Evolutionary conservation across 1,140 invertebrate genomes (phyloP).

Genomic region (Eriocheir sinensis): DNA sequence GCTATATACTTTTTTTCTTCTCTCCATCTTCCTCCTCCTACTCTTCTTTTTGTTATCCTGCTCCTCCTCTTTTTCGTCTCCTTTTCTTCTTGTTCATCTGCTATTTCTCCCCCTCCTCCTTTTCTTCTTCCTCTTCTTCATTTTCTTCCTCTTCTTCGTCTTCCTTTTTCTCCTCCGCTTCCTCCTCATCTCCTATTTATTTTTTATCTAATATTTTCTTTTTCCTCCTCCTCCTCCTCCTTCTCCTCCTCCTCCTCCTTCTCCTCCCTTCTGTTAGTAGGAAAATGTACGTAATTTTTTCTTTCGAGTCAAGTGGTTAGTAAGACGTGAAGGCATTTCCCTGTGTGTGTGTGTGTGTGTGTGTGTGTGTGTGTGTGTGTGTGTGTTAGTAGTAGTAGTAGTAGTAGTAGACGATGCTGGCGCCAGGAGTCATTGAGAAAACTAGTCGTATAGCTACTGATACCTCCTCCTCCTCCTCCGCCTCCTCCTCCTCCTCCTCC

Average conservation of each 20-base stretch:
- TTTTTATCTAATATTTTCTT: too few relatives aligned
- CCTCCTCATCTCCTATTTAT: too few relatives aligned
- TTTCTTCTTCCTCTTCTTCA: neutral
- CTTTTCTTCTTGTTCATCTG: too few relatives aligned
- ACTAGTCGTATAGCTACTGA: neutral
- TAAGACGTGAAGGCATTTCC: neutral
- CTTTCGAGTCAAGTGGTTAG: neutral
- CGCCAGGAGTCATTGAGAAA: neutral
- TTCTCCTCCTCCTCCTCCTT: too few relatives aligned
- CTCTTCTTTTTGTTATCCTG: too few relatives aligned
- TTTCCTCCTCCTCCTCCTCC: neutral
- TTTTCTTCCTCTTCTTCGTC: too few relatives aligned
- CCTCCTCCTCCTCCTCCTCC: constrained; percentile 10
- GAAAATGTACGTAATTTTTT: neutral
- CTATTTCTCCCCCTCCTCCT: constrained; percentile 18
- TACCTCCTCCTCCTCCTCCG: neutral
- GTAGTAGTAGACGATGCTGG: neutral
- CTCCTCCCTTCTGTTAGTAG: too few relatives aligned
- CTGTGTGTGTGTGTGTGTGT: neutral
- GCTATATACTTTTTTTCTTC: too few relatives aligned
- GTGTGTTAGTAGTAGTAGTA: constrained; percentile 15
- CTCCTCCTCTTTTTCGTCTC: too few relatives aligned
- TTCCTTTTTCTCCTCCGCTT: too few relatives aligned
- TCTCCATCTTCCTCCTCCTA: too few relatives aligned
- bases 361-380: too few relatives aligned